phyloP scores from a whole-genome alignment of 2,797 vertebrate species.

The Picus viridis region DNA sequence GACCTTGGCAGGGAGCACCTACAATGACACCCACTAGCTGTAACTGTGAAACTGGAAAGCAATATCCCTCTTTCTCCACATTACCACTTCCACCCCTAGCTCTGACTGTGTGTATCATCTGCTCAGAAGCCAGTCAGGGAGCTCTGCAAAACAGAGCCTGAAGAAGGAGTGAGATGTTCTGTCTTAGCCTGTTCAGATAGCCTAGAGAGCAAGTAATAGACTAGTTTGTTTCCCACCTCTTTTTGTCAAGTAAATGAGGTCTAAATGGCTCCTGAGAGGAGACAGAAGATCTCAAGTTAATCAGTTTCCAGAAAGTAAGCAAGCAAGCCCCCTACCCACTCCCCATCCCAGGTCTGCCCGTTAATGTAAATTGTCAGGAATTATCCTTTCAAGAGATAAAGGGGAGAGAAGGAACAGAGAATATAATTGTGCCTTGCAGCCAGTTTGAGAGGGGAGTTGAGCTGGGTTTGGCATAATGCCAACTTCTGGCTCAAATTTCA shows the following conservation, averaged over 20 bases:
- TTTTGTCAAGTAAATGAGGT: not conserved
- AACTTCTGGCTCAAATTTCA: constrained; percentile 55
- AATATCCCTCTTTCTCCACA: not conserved
- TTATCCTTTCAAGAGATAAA: constrained; percentile 70
- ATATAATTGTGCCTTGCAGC: constrained; percentile 55
- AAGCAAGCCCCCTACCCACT: not conserved
- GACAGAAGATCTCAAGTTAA: constrained; percentile 29
- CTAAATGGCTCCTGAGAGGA: constrained; percentile 6
- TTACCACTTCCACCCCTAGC: not conserved
- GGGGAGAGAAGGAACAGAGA: constrained; percentile 45
- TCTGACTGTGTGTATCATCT: not conserved
- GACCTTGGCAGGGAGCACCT: fast-evolving
- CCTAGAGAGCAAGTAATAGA: not conserved
- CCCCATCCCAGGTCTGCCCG: not conserved
- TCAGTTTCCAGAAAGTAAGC: not conserved
- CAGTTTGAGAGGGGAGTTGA: not conserved
- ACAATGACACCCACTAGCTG: not conserved
- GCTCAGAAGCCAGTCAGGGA: not conserved
- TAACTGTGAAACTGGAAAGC: not conserved
- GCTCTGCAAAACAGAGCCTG: not conserved
- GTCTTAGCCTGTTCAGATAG: not conserved
- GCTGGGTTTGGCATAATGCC: constrained; percentile 25
- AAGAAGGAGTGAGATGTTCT: not conserved
- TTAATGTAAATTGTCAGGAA: constrained; percentile 47
- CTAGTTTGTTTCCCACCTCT: not conserved